phyloP scores from a whole-genome alignment of 2,888 invertebrate genomes.

The Lochmaea crataegi region DNA sequence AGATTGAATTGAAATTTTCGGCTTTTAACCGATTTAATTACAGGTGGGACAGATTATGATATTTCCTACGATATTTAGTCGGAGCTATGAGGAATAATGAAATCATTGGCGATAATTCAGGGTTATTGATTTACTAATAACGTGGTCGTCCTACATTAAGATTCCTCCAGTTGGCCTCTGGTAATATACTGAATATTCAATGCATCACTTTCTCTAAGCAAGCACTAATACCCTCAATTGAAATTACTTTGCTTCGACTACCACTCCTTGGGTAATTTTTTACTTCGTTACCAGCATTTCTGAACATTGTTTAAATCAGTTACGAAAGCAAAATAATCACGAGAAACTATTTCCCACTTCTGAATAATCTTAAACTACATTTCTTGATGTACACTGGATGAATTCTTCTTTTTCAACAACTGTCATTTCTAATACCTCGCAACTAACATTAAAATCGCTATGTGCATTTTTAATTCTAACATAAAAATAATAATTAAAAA shows the following conservation, averaged over 20 bases:
- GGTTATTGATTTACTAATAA: neutral
- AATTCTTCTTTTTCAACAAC: too few relatives aligned
- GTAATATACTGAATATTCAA: neutral
- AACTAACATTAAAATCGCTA: neutral
- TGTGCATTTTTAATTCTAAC: neutral
- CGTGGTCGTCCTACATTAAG: neutral
- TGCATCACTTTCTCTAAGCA: neutral
- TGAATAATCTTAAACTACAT: too few relatives aligned
- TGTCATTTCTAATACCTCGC: too few relatives aligned
- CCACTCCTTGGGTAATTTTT: neutral
- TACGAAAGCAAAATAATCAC: neutral
- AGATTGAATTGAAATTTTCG: conserved; percentile 1
- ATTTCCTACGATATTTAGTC: neutral
- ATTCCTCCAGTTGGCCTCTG: too few relatives aligned
- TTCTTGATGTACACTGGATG: too few relatives aligned
- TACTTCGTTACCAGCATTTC: neutral
- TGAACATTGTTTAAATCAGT: neutral
- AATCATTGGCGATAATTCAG: neutral
- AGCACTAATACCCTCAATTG: neutral
- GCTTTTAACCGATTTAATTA: conserved; percentile 7
- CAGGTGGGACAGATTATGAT: neutral
- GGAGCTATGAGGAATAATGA: neutral
- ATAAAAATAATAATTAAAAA: neutral
- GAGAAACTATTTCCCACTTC: too few relatives aligned
- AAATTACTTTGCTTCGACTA: neutral